Evolutionary conservation across 2,888 invertebrate genomes (phyloP), one percentile per base, ranked within the genome.

Genomic region (Napeogenes sylphis): DNA sequence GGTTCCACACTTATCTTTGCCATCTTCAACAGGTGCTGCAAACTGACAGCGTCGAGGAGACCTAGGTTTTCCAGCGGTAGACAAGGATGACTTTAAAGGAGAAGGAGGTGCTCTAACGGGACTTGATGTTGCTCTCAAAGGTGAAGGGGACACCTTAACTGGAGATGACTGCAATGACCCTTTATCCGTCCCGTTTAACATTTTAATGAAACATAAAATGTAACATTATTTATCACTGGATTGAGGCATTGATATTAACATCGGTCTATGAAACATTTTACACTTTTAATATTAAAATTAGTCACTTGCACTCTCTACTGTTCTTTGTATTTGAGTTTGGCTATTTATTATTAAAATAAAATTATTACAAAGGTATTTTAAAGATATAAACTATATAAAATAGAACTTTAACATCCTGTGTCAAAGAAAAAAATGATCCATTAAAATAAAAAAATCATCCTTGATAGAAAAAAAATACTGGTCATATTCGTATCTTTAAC

Each of bases 31-130:
- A 0, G 89, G 87, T 0, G 89, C 81, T 0, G 90, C 86, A 65
- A 90, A 91, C 80, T 91, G 91, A 66, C 91, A 91, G 55, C 83
- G 77, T 30, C 87, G 71, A 0, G 88, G 89, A 0, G 88, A 87
- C 51, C 82, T 74, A 66, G 82, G 81, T 59, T 82, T 77, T 0
- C 85, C 84, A 14, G 74, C 66, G 57, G 77, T 81, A 0, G 87
- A 84, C 45, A 90, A 47, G 0, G 90, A 85, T 0, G 87, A 87
- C 64, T 90, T 90, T 0, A 90, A 69, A 5, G 90, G 90, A 0
- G 89, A 90, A 0, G 87, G 75, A 2, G 86, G 83, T 2, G 83
- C 85, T 47, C 89, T 73, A 0, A 88, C 83, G 0, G 90, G 87
- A 61, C 90, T 89, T 0, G 87, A 80, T 0, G 88, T 82, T 0